Evolutionary conservation across 2,113 vertebrate genomes (phyloP).

Genomic region (Anguilla japonica): DNA sequence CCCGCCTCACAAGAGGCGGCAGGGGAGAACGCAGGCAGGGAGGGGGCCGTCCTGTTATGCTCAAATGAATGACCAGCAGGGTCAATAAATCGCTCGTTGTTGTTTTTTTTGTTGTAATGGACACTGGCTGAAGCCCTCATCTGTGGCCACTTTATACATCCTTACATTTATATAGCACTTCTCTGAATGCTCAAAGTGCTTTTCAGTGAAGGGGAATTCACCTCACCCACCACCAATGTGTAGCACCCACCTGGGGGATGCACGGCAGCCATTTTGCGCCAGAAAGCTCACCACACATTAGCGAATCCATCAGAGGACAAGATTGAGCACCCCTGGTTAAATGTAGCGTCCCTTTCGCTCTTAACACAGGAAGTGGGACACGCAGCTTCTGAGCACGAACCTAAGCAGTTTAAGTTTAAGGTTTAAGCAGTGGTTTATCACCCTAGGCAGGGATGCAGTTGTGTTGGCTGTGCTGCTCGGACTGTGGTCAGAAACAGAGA

Average conservation of each 20-base stretch:
- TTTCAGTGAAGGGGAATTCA: too few species aligned
- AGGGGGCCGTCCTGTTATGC: slow-evolving; percentile 58
- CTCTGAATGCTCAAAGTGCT: too few species aligned
- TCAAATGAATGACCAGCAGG: slow-evolving; percentile 63
- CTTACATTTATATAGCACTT: too few species aligned
- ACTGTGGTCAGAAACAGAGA: too few species aligned
- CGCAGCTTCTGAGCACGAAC: not conserved
- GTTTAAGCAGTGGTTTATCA: slow-evolving; percentile 13
- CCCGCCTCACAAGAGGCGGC: too few species aligned
- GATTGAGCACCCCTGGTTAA: not conserved
- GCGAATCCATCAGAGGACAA: not conserved
- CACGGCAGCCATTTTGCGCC: too few species aligned
- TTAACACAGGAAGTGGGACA: not conserved
- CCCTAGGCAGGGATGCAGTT: slow-evolving; percentile 10
- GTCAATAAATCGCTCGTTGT: slow-evolving; percentile 49
- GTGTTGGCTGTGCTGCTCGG: too few species aligned
- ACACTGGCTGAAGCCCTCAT: slow-evolving; percentile 48
- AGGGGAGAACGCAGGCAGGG: too few species aligned
- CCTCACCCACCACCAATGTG: too few species aligned
- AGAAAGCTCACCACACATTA: too few species aligned
- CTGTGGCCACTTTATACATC: not conserved
- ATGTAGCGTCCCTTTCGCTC: not conserved
- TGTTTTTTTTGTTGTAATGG: slow-evolving; percentile 56
- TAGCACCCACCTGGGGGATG: too few species aligned
- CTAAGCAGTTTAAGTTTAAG: not conserved